Evolutionary conservation across 1,140 invertebrate species (phyloP), one percentile per base, ranked within the genome.

Genomic region (Meloidogyne hapla): DNA sequence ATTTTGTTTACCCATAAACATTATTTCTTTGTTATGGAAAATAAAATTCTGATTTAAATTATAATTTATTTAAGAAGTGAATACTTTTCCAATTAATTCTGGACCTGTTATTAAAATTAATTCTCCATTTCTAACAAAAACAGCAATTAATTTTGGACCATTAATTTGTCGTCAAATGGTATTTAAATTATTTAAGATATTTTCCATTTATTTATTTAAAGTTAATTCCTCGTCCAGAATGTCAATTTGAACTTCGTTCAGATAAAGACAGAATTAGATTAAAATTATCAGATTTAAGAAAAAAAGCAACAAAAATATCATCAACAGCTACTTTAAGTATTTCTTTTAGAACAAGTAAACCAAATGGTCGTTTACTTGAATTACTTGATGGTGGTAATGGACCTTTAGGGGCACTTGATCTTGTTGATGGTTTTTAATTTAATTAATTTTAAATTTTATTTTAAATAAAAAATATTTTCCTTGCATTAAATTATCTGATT

Each of bases 161-260:
- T 62, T 73, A 28, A 25, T 64, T 25, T 73, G 70, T 21, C 23
- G 70, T 13, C 70, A 73, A 64, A 26, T 73, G 70, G 68, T 70
- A 8, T 28, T 15, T 25, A n/a, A 42, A n/a, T 69, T 18, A 21
- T 18, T 45, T 21, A 23, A 45, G 13, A 25, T 25, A 69, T 13
- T 69, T 25, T 21, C n/a, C n/a, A 23, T 13, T 15, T 33, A 42
- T 21, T 26, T 28, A 15, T 42, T 69, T 25, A 38, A 62, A 64
- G 71, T 33, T 75, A 26, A 74, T 75, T 48, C 74, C 74, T 18
- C 64, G 74, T 21, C 74, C 65, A 18, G 74, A 75, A 48, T 75
- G 74, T 63, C 74, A 75, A 56, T 75, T 75, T 25, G 74, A 75
- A 25, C 26, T 75, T 18, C 38, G 69, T 33, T 42, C 64, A n/a